Evolutionary conservation across 2,113 vertebrate genomes (phyloP).

Genomic region (Carollia perspicillata): DNA sequence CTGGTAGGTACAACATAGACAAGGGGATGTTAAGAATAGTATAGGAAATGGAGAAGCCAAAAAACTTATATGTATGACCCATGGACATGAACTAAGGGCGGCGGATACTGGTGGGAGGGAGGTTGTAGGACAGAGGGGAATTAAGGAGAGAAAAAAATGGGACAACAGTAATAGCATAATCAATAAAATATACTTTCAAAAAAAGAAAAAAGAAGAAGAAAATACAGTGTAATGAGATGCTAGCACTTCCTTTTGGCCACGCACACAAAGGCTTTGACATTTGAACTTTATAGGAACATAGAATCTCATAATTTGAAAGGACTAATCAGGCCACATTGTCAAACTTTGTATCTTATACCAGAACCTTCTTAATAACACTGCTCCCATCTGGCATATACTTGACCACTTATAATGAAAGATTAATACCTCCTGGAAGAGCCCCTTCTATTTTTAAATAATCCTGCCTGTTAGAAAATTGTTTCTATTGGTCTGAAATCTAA

Average conservation of each 20-base stretch:
- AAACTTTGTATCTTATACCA: not conserved
- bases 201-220: too few species aligned
- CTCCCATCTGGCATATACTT: not conserved
- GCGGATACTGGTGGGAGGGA: too few species aligned
- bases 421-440: not conserved
- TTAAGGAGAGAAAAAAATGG: too few species aligned
- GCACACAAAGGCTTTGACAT: not conserved
- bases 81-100: too few species aligned
- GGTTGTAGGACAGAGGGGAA: too few species aligned
- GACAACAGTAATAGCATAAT: too few species aligned
- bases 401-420: not conserved
- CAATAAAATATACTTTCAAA: too few species aligned
- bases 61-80: too few species aligned
- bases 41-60: too few species aligned
- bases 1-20: too few species aligned
- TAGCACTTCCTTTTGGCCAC: not conserved
- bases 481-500: not conserved
- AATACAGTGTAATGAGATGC: not conserved
- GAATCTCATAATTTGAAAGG: not conserved
- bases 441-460: not conserved
- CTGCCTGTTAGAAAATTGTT: not conserved
- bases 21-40: too few species aligned
- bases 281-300: not conserved
- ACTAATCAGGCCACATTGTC: not conserved
- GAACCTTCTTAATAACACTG: not conserved